Base-by-base conservation (phyloP, 2,888 invertebrate species). In the Diachrysia chrysitis region DNA sequence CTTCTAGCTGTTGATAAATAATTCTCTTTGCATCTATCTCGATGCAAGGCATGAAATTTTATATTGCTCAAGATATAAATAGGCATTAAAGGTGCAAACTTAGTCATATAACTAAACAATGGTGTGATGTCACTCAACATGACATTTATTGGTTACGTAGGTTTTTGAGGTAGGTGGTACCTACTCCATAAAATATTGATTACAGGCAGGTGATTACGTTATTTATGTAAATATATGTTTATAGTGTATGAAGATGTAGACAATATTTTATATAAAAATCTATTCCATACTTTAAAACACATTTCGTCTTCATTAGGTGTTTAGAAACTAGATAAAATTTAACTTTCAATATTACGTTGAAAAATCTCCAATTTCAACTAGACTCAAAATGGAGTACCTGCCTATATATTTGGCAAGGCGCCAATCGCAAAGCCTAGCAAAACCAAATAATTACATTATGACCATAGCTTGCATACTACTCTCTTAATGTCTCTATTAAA, bases 91-190 rank as follows among this genome's bases (percentile, higher is more conserved):
- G 57, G 32, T 62, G 46, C 25, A 25, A 56, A 23, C 19, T 63
- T 73, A 78, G 17, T 73, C 78, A 73, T 60, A 46, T 42, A 9
- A 23, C 35, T 53, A 37, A 73, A 78, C 73, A 76, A 78, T 69
- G 4, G 32, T 25, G 32, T 76, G 76, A 76, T 76, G 66, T 76
- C 69, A 76, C 25, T 58, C 51, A 55, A 59, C 51, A n/a, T 51
- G 25, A 19, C 19, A 60, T 63, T 65, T 63, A 73, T 72, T 65
- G 57, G 55, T 75, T 66, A 42, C 5, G 58, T 53, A 53, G 35
- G 21, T 14, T 48, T 37, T 14, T 23, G 51, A 25, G 17, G 59
- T 58, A 23, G n/a, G n/a, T n/a, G n/a, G n/a, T n/a, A n/a, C n/a
- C n/a, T n/a, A n/a, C 60, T 23, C 23, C 58, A 37, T 12, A 2